A percentile compares a stretch with the other conserved stretches of the same genome.
Evolutionary conservation across 2,888 invertebrate species (phyloP).

Genomic region (Ormyrus labotus): DNA sequence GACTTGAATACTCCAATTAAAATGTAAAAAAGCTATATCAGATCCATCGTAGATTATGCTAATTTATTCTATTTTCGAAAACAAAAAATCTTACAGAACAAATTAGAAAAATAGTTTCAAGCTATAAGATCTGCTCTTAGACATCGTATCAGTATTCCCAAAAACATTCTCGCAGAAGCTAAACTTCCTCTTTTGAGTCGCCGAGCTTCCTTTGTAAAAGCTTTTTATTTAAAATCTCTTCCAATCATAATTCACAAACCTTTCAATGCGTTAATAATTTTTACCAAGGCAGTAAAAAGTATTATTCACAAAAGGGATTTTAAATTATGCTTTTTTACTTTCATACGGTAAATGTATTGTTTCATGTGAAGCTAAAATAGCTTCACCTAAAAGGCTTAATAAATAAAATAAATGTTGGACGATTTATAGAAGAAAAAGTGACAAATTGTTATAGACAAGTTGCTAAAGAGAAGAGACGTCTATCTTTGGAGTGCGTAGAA

Average conservation of each 20-base stretch:
- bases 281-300: too few species aligned
- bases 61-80: not conserved
- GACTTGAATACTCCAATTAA: not conserved
- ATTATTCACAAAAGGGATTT: too few species aligned
- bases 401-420: too few species aligned
- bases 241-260: not conserved
- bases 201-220: not conserved
- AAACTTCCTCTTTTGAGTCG: slow-evolving; percentile 23
- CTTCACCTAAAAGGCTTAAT: too few species aligned
- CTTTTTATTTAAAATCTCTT: slow-evolving; percentile 2
- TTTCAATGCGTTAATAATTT: not conserved
- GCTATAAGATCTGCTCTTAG: slow-evolving; percentile 24
- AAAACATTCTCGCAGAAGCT: slow-evolving; percentile 37
- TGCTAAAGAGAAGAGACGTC: too few species aligned
- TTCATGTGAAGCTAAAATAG: too few species aligned
- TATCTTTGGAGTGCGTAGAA: too few species aligned
- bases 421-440: too few species aligned
- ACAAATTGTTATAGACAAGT: too few species aligned
- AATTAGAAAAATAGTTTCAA: slow-evolving; percentile 34
- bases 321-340: too few species aligned
- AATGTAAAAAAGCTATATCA: not conserved
- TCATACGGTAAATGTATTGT: too few species aligned
- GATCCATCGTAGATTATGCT: not conserved
- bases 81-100: not conserved
- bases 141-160: slow-evolving; percentile 27